Base-by-base conservation (phyloP, 2,888 invertebrate genomes). In the Boloria selene region DNA sequence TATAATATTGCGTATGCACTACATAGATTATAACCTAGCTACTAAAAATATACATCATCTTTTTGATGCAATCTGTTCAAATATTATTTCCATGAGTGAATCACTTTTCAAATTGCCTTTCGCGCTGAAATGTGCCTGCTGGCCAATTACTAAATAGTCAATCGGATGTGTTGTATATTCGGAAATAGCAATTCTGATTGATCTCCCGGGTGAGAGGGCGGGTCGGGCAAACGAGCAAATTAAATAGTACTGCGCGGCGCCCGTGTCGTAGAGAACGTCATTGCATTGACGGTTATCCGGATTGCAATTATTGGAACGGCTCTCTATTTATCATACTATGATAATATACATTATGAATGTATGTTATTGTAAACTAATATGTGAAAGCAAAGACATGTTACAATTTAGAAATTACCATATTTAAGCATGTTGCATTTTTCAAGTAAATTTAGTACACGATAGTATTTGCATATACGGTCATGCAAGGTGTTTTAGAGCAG, bases 101-200 rank as follows among this genome's bases (percentile, higher is more conserved):
- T 71, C 61, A 59, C 45, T 65, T 63, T 54, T 50, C 45, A 45
- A 56, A 61, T 61, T 61, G 47, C 52, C 61, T 42, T 49, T 58
- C 38, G 47, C 51, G 18, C 53, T 55, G 52, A 64, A 70, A 67
- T 65, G 61, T 62, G 56, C 65, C 62, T 45, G 54, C 49, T 54
- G 4, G 61, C 66, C 68, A 70, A 71, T 70, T 67, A 68, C 63
- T 62, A 66, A 64, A 65, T 68, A 71, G 68, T 63, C 67, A 64
- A 65, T 71, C 67, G 72, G 71, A 70, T 70, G 71, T 70, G 67
- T 71, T 70, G 69, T 78, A 79, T 76, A 78, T 81, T 84, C 85
- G 90, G 90, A 90, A 88, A 90, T 77, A 74, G 75, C 72, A 71
- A 74, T 77, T 90, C 85, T 83, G 80, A 76, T 83, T 88, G 86